Percentiles rank a stretch among this genome's conserved stretches.
These are phyloP conservation scores for Branchellion lobata DNA, from an alignment of 2,888 invertebrate species.

Conservation along the genomic window DNA sequence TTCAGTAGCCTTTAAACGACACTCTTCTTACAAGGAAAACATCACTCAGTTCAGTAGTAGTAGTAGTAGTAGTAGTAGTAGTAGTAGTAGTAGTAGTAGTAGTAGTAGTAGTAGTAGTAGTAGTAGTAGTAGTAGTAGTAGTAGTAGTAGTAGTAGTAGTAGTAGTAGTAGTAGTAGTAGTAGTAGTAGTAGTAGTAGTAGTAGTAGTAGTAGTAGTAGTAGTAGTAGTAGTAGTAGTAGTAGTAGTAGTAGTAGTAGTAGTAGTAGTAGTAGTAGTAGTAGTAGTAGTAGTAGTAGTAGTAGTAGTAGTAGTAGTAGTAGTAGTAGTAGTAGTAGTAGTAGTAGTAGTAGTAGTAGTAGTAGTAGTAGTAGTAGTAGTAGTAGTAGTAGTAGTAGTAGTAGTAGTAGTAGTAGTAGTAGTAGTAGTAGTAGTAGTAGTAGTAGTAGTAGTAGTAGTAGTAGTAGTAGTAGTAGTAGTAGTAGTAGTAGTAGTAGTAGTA, in stretches of 20 bases:
- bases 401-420: conserved; percentile 38
- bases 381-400: conserved; percentile 38
- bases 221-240: conserved; percentile 22
- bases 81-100: conserved; percentile 22
- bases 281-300: conserved; percentile 22
- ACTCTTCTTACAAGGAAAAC: too few relatives aligned
- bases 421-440: conserved; percentile 38
- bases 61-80: conserved; percentile 21
- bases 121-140: conserved; percentile 21
- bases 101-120: conserved; percentile 22
- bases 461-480: conserved; percentile 38
- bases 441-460: conserved; percentile 38
- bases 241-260: conserved; percentile 21
- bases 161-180: conserved; percentile 5
- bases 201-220: conserved; percentile 21
- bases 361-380: conserved; percentile 38
- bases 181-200: conserved; percentile 13
- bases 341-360: conserved; percentile 32
- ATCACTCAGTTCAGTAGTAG: too few relatives aligned
- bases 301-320: conserved; percentile 21
- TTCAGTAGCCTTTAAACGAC: too few relatives aligned
- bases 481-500: conserved; percentile 31
- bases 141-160: conserved; percentile 22
- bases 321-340: conserved; percentile 18
- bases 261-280: conserved; percentile 22